These are phyloP conservation scores for Aleiodes testaceus DNA, from an alignment of 2,888 invertebrate species.

Conservation along the genomic window DNA sequence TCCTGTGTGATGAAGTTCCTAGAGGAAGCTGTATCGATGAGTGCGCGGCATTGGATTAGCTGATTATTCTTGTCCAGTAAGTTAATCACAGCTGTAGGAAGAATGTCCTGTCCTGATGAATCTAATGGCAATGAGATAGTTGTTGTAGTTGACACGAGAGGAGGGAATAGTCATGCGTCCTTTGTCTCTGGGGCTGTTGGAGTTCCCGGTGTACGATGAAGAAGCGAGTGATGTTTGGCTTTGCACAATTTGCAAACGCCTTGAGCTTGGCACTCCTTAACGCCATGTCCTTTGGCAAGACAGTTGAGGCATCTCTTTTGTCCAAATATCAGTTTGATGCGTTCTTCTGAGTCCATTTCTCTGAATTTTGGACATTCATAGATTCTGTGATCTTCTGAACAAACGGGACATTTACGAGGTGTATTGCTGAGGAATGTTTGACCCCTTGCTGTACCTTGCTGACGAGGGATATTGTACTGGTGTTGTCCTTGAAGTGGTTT, in stretches of 20 bases:
- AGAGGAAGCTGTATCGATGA: too few species aligned
- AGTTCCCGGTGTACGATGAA: background rate
- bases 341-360: background rate
- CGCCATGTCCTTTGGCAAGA: background rate
- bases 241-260: constrained; percentile 3
- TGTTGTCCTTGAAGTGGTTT: background rate
- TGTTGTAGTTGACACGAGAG: too few species aligned
- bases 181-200: background rate
- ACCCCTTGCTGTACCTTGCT: too few species aligned
- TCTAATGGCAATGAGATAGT: too few species aligned
- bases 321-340: background rate
- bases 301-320: background rate
- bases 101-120: too few species aligned
- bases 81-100: too few species aligned
- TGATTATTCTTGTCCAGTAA: too few species aligned
- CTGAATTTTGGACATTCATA: background rate
- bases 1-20: too few species aligned
- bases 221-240: constrained; percentile 5
- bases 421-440: too few species aligned
- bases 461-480: too few species aligned
- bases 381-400: constrained; percentile 3
- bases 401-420: background rate
- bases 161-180: too few species aligned
- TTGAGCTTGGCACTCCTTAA: background rate
- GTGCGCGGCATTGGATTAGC: too few species aligned